A percentile compares a stretch with the other conserved stretches of the same genome.
Evolutionary conservation across 1,140 invertebrate species (phyloP).

Genomic region (Wasmannia auropunctata): DNA sequence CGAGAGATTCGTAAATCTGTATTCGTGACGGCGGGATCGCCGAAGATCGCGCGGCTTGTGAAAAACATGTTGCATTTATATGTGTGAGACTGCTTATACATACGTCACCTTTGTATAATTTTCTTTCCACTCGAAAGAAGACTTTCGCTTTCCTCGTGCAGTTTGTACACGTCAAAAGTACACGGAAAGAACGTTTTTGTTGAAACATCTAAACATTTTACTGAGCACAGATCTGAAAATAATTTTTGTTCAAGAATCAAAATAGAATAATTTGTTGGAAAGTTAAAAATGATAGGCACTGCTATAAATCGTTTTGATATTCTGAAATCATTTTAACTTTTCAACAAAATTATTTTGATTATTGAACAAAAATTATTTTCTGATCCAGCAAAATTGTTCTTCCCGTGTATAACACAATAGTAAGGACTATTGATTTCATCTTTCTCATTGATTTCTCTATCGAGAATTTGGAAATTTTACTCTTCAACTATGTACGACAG

Average conservation of each 20-base stretch:
- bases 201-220: too few relatives aligned
- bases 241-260: too few relatives aligned
- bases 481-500: background rate
- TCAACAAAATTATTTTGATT: too few relatives aligned
- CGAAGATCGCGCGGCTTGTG: background rate
- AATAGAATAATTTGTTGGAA: too few relatives aligned
- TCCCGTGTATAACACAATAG: background rate
- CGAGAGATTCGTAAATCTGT: slow-evolving; percentile 41
- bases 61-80: slow-evolving; percentile 6
- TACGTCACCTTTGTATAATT: background rate
- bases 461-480: background rate
- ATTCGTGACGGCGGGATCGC: background rate
- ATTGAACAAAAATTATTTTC: too few relatives aligned
- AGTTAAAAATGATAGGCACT: too few relatives aligned
- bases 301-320: too few relatives aligned
- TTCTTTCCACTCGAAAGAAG: background rate
- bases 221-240: too few relatives aligned
- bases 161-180: background rate
- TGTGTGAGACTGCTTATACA: too few relatives aligned
- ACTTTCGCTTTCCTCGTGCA: background rate
- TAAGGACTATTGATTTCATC: background rate
- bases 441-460: background rate
- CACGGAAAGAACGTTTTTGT: too few relatives aligned
- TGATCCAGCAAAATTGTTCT: too few relatives aligned
- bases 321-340: too few relatives aligned